Percentiles rank a stretch among this genome's conserved stretches.
These are phyloP conservation scores for Brachionus plicatilis DNA, from an alignment of 1,140 invertebrate species.

Conservation along the genomic window DNA sequence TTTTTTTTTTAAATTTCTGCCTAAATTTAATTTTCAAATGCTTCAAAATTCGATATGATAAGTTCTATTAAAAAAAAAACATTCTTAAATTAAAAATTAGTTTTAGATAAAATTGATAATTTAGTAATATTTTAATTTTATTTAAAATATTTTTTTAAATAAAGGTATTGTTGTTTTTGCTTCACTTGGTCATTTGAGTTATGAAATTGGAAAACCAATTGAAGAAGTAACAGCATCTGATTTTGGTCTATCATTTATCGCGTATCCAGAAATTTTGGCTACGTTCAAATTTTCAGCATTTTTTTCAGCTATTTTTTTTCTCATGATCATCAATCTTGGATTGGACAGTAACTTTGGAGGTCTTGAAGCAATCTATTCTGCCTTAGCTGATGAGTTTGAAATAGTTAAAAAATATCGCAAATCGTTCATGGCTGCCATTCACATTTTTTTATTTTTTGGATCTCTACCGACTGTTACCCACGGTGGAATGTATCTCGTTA, in stretches of 20 bases:
- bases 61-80: no score
- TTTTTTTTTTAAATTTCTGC: no score
- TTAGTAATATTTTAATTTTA: not conserved
- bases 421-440: not conserved
- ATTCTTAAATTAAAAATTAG: no score
- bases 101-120: not conserved
- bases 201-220: constrained; percentile 7
- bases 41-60: no score
- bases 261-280: constrained; percentile 79
- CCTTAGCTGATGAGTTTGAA: constrained; percentile 1
- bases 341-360: constrained; percentile 28
- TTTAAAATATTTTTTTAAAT: not conserved
- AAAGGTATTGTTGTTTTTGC: constrained; percentile 39
- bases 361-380: constrained; percentile 35
- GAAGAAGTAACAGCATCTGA: constrained; percentile 57
- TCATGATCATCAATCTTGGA: constrained; percentile 74
- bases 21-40: no score
- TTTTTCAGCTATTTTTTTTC: constrained; percentile 81
- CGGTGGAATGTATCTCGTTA: constrained; percentile 32
- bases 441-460: not conserved
- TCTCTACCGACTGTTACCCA: constrained; percentile 36
- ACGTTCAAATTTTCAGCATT: constrained; percentile 78
- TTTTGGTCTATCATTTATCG: constrained; percentile 78
- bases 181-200: constrained; percentile 34
- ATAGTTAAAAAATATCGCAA: not conserved